These are phyloP conservation scores for Harpalus rufipes DNA, from an alignment of 2,888 invertebrate genomes.

Conservation along the genomic window DNA sequence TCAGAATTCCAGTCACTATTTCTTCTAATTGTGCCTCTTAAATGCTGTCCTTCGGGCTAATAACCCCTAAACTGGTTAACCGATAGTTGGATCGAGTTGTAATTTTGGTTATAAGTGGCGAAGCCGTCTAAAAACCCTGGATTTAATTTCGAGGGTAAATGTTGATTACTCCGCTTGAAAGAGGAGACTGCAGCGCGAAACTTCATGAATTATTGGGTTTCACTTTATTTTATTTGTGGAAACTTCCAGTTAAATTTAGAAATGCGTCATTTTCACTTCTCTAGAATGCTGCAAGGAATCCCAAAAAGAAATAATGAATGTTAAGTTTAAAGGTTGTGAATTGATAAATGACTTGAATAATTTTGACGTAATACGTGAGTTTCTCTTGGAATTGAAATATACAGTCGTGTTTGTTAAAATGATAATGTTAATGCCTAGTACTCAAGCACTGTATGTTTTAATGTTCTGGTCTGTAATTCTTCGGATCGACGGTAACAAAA, in stretches of 20 bases:
- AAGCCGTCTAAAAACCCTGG: constrained; percentile 15
- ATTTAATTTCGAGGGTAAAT: constrained; percentile 33
- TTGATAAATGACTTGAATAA: not conserved
- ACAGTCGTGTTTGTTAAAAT: too few species aligned
- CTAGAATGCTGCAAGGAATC: not conserved
- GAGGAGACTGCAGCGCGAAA: not conserved
- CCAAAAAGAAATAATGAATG: not conserved
- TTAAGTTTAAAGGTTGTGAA: not conserved
- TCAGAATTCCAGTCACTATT: constrained; percentile 26
- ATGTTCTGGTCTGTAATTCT: too few species aligned
- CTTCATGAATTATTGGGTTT: constrained; percentile 26
- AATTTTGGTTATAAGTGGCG: constrained; percentile 51
- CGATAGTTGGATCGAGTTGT: constrained; percentile 49
- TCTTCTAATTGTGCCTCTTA: constrained; percentile 55
- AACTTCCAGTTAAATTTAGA: constrained; percentile 3
- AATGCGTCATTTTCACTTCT: constrained; percentile 9
- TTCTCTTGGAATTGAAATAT: not conserved
- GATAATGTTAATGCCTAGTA: too few species aligned
- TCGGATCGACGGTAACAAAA: too few species aligned
- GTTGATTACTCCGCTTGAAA: constrained; percentile 41
- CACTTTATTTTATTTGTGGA: constrained; percentile 16
- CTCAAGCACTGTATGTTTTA: too few species aligned
- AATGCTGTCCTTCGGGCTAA: constrained; percentile 43
- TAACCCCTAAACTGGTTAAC: constrained; percentile 58
- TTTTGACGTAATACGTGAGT: not conserved